Conservation (phyloP, 1,140 invertebrate genomes). For the Meloidogyne chitwoodi region DNA sequence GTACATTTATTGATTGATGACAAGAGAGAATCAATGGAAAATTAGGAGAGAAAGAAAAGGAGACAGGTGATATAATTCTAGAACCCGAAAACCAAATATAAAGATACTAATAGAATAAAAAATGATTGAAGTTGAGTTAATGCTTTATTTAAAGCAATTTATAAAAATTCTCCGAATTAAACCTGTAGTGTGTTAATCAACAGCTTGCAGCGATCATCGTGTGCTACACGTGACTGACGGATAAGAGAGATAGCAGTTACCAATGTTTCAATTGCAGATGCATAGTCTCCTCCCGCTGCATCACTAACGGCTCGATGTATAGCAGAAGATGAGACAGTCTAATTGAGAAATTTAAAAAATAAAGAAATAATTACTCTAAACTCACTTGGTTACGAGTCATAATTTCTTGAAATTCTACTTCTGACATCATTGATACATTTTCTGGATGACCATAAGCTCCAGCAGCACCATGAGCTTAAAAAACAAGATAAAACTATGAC, state of each 20-base stretch:
- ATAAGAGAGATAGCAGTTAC: slow-evolving; percentile 97
- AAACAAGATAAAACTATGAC: too few species aligned
- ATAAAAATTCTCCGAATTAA: too few species aligned
- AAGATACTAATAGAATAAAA: too few species aligned
- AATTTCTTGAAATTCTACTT: slow-evolving; percentile 96
- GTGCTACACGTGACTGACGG: slow-evolving; percentile 93
- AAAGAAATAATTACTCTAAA: neutral
- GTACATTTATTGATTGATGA: too few species aligned
- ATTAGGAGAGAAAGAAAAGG: too few species aligned
- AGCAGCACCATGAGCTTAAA: slow-evolving; percentile 5
- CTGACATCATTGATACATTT: slow-evolving; percentile 65
- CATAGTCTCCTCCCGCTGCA: slow-evolving; percentile 87
- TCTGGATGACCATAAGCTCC: slow-evolving; percentile 3
- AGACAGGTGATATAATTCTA: too few species aligned
- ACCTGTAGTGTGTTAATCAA: slow-evolving; percentile 69
- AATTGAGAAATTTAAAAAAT: slow-evolving; percentile 39
- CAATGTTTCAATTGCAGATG: slow-evolving; percentile 93
- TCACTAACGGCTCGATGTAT: slow-evolving; percentile 93
- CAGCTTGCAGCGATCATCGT: slow-evolving; percentile 96
- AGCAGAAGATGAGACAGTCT: slow-evolving; percentile 78
- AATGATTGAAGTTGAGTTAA: too few species aligned
- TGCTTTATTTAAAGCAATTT: too few species aligned
- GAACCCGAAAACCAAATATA: too few species aligned
- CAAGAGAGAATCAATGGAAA: too few species aligned
- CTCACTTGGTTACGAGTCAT: slow-evolving; percentile 77